A percentile compares a stretch with the other conserved stretches of the same genome.
Evolutionary conservation across 37 sponge, comb jelly and placozoan genomes (phyloP).

Genomic region (Crambe crambe): DNA sequence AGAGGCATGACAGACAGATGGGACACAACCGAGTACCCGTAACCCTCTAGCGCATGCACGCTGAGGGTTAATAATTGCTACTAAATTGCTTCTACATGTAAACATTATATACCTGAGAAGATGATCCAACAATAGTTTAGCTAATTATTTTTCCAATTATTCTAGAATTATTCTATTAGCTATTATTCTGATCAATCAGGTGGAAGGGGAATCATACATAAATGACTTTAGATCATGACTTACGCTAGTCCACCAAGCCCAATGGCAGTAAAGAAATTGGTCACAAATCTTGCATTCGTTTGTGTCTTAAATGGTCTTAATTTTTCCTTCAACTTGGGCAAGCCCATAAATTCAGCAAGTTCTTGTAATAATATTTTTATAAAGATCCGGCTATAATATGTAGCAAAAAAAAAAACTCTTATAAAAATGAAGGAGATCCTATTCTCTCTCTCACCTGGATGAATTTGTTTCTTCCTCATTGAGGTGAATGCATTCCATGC

Average conservation of each 20-base stretch:
- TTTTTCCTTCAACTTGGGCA: slow-evolving; percentile 83
- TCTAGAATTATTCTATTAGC: too few species aligned
- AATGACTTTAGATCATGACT: slow-evolving; percentile 13
- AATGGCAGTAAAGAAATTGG: slow-evolving; percentile 99
- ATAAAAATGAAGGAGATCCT: neutral
- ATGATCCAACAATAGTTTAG: too few species aligned
- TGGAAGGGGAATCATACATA: neutral
- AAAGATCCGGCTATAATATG: slow-evolving; percentile 88
- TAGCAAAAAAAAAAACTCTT: neutral
- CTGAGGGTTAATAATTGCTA: too few species aligned
- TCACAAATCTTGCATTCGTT: slow-evolving; percentile 90
- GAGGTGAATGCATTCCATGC: slow-evolving; percentile 84
- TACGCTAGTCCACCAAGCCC: slow-evolving; percentile 97
- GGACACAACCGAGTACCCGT: too few species aligned
- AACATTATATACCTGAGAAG: too few species aligned
- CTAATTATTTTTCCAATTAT: too few species aligned
- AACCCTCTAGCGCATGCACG: too few species aligned
- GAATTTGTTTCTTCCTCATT: slow-evolving; percentile 99
- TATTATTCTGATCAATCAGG: too few species aligned
- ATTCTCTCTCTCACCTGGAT: slow-evolving; percentile 89
- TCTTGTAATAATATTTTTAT: slow-evolving; percentile 99
- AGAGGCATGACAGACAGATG: too few species aligned
- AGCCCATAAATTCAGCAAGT: slow-evolving; percentile 93
- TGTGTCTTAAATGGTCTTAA: slow-evolving; percentile 91
- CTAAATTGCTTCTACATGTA: too few species aligned